These are phyloP conservation scores for Sciurus carolinensis DNA, from an alignment of 2,797 vertebrate genomes.

Conservation along the genomic window DNA sequence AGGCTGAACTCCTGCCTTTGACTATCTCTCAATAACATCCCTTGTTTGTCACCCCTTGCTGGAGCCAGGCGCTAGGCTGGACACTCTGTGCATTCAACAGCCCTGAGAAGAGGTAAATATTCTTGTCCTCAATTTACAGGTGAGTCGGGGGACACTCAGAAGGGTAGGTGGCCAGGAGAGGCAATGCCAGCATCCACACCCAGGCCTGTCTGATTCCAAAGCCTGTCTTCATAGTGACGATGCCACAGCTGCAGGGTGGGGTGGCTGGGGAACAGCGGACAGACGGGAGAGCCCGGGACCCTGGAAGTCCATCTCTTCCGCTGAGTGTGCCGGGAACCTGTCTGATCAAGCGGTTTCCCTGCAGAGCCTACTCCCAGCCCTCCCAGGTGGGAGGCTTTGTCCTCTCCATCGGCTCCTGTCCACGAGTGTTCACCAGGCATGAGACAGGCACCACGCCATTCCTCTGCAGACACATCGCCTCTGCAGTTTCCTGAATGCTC, in stretches of 20 bases:
- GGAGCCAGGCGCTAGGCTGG: not conserved
- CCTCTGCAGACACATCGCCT: not conserved
- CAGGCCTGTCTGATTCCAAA: not conserved
- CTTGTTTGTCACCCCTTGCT: not conserved
- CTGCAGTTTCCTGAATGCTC: not conserved
- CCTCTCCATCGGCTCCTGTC: not conserved
- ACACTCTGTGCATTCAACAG: rapidly evolving
- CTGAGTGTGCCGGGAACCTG: not conserved
- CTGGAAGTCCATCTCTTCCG: rapidly evolving
- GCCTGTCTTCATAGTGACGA: not conserved
- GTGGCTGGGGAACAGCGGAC: too few species aligned
- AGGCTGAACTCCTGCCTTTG: not conserved
- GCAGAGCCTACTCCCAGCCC: not conserved
- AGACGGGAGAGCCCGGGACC: rapidly evolving
- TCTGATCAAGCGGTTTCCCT: not conserved
- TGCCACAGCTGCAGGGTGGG: not conserved
- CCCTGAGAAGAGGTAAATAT: rapidly evolving
- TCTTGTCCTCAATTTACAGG: not conserved
- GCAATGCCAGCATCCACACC: not conserved
- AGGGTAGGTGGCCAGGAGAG: not conserved
- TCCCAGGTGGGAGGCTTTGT: too few species aligned
- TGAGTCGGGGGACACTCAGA: not conserved
- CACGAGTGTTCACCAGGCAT: not conserved
- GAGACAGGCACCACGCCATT: not conserved
- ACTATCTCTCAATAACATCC: not conserved